Evolutionary conservation across 2,113 vertebrate genomes (phyloP).

Genomic region (Trichomycterus rosablanca): DNA sequence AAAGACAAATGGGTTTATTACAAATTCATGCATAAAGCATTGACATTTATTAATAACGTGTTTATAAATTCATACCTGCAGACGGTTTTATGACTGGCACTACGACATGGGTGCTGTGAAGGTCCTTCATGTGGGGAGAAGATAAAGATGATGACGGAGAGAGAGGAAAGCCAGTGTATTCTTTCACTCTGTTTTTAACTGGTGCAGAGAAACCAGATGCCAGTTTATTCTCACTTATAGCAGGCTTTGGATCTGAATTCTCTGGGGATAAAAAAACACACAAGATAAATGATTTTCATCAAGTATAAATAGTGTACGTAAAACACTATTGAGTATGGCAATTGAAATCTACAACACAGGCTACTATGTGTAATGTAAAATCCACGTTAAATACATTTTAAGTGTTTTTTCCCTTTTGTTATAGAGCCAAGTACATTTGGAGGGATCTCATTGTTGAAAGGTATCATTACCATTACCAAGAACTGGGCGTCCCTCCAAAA

Average conservation of each 20-base stretch:
- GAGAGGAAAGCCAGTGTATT: slow-evolving; percentile 47
- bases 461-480: too few species aligned
- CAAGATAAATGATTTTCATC: too few species aligned
- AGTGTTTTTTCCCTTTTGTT: too few species aligned
- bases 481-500: too few species aligned
- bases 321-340: too few species aligned
- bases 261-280: slow-evolving; percentile 51
- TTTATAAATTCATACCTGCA: slow-evolving; percentile 54
- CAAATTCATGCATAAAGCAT: background rate
- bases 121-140: slow-evolving; percentile 57
- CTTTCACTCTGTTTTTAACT: slow-evolving; percentile 58
- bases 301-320: too few species aligned
- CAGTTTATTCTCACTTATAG: slow-evolving; percentile 52
- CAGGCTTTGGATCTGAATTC: slow-evolving; percentile 64
- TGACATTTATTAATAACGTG: background rate
- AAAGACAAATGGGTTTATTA: background rate
- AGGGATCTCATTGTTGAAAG: too few species aligned
- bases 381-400: too few species aligned
- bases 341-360: too few species aligned
- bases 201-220: slow-evolving; percentile 46
- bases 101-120: slow-evolving; percentile 63
- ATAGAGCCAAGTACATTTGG: too few species aligned
- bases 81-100: slow-evolving; percentile 72
- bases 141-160: slow-evolving; percentile 61
- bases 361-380: too few species aligned